Base-by-base conservation (phyloP, 2,113 vertebrate species). In the Paratilapia polleni region DNA sequence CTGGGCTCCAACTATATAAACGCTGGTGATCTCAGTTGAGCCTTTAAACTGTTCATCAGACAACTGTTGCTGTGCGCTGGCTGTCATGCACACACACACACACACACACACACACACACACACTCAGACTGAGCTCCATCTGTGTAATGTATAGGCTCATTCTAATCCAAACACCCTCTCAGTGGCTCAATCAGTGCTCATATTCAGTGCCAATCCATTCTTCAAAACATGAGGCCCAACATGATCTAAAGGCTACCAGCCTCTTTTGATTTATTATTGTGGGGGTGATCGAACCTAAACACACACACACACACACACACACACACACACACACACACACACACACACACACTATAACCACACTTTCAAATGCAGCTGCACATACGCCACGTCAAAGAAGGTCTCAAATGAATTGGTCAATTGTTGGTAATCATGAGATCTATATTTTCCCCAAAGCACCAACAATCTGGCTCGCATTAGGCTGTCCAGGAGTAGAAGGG, bases 381-480 rank as follows among this genome's bases (percentile, higher is more conserved):
- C 84, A 92, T 73, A 81, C 41, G 31, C 78, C 83, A 89, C 64
- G 89, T 93, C 88, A 83, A 89, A 93, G 80, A 61, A 79, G 82
- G 76, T 82, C 91, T 94, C 85, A 90, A 91, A 94, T 94, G 92
- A 94, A 93, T 93, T 91, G 92, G 91, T 94, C 93, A 92, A 89
- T 94, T 95, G 91, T 93, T 93, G 84, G 90, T 94, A 94, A 94
- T 94, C 92, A 92, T 84, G 86, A 88, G 92, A 93, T 94, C 92
- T 94, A 93, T 91, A 94, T 92, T 94, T 90, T 75, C 78, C 84
- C 80, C 19, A 22, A 87, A 84, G 85, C 86, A 64, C 84, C 24
- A 61, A 81, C 89, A 94, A 93, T 94, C 94, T 95, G 94, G 93
- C 83, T 94, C 62, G 5, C 88, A 91, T 95, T 95, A 92, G 36